Conservation (phyloP, 2,113 vertebrate genomes). For the Scortum barcoo region DNA sequence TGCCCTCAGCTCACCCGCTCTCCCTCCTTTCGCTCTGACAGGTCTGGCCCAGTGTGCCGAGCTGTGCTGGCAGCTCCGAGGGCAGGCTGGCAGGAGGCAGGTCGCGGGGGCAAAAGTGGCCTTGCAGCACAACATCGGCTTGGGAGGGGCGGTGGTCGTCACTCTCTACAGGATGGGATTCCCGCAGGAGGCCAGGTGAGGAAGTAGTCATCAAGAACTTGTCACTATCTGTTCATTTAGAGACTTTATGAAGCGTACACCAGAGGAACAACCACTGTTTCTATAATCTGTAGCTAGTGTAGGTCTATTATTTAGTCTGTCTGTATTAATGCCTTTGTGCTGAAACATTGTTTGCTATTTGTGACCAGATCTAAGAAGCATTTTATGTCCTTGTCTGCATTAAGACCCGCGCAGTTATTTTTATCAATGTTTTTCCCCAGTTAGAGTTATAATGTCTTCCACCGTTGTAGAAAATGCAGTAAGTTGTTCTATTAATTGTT, state of each 20-base stretch:
- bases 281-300: neutral
- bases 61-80: constrained; percentile 97
- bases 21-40: constrained; percentile 72
- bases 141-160: constrained; percentile 93
- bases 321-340: neutral
- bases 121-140: constrained; percentile 94
- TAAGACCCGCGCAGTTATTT: too few species aligned
- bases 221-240: neutral
- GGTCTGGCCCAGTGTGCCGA: constrained; percentile 97
- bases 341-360: too few species aligned
- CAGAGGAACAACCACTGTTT: neutral
- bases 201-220: neutral
- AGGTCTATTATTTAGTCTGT: neutral
- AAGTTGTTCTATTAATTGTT: neutral
- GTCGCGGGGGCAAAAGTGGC: constrained; percentile 91
- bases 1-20: neutral
- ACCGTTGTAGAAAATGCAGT: too few species aligned
- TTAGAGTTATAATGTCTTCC: too few species aligned
- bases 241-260: neutral
- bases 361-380: neutral
- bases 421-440: too few species aligned
- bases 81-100: constrained; percentile 90
- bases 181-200: constrained; percentile 85
- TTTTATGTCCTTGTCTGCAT: neutral
- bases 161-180: constrained; percentile 93